Conservation (phyloP, 2,797 vertebrate species). For the Catharus ustulatus region DNA sequence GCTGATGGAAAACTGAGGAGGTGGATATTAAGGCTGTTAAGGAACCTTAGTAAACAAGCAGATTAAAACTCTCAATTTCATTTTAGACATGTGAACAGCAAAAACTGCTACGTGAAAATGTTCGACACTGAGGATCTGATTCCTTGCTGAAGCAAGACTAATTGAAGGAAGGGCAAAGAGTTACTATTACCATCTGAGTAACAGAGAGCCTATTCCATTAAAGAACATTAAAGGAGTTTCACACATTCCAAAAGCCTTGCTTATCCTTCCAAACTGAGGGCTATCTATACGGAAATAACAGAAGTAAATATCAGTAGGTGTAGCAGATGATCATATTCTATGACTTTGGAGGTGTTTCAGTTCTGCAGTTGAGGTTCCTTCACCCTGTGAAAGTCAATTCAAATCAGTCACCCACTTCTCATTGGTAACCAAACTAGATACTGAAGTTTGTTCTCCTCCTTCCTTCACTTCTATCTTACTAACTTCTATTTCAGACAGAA, state of each 20-base stretch:
- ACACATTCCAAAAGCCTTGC: background rate
- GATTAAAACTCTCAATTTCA: background rate
- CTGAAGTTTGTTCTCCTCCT: background rate
- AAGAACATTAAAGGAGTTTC: background rate
- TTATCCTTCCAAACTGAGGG: background rate
- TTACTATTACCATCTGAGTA: background rate
- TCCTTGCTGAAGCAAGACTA: background rate
- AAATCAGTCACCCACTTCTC: background rate
- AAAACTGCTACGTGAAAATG: background rate
- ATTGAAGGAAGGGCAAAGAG: background rate
- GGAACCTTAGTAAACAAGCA: background rate
- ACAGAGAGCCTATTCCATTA: background rate
- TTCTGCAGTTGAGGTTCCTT: background rate
- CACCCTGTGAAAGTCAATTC: background rate
- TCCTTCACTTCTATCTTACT: background rate
- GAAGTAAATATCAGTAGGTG: background rate
- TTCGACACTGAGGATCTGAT: background rate
- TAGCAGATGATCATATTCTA: background rate
- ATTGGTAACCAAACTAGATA: background rate
- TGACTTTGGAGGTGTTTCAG: background rate
- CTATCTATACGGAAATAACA: background rate
- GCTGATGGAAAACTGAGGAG: background rate
- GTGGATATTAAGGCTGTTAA: slow-evolving; percentile 14
- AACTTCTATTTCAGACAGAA: background rate
- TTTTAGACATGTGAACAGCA: background rate